A percentile compares a stretch with the other conserved stretches of the same genome.
Conservation (phyloP, 1,140 invertebrate genomes). For the Amphibalanus amphitrite region DNA sequence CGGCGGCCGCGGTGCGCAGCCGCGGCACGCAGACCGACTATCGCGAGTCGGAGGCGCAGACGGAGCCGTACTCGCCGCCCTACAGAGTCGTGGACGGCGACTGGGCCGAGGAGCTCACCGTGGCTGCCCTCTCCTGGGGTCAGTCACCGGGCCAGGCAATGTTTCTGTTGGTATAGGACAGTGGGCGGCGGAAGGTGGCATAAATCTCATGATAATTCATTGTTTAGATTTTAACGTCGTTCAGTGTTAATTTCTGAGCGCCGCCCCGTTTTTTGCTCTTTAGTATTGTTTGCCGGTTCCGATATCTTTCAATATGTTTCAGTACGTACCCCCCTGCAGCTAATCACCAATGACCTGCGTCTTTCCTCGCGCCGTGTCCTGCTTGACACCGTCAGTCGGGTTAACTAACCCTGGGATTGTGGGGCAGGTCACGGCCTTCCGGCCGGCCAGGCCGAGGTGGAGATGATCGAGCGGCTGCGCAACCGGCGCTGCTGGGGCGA, state of each 20-base stretch:
- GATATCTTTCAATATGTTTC: too few relatives aligned
- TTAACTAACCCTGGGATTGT: not conserved
- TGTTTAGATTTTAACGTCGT: too few relatives aligned
- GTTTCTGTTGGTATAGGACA: too few relatives aligned
- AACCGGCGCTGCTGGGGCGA: constrained; percentile 38
- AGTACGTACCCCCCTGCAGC: too few relatives aligned
- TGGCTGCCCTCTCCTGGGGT: constrained; percentile 43
- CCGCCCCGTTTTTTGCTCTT: too few relatives aligned
- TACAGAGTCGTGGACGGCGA: constrained; percentile 31
- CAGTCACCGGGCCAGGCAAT: constrained; percentile 17
- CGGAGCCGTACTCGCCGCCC: constrained; percentile 51
- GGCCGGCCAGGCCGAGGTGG: constrained; percentile 40
- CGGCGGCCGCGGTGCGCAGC: constrained; percentile 23
- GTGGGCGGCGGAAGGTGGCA: too few relatives aligned
- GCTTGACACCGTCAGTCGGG: too few relatives aligned
- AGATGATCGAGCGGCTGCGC: constrained; percentile 41
- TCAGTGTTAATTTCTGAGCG: too few relatives aligned
- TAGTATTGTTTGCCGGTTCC: too few relatives aligned
- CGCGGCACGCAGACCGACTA: constrained; percentile 46
- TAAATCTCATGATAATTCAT: too few relatives aligned
- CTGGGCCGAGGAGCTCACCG: constrained; percentile 39
- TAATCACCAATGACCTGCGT: too few relatives aligned
- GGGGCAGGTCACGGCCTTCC: constrained; percentile 36
- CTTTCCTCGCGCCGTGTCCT: too few relatives aligned
- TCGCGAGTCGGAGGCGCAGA: constrained; percentile 57